Percentiles rank a stretch among this genome's conserved stretches.
These are phyloP conservation scores for Ceraclea dissimilis DNA, from an alignment of 2,888 invertebrate species.

Conservation along the genomic window DNA sequence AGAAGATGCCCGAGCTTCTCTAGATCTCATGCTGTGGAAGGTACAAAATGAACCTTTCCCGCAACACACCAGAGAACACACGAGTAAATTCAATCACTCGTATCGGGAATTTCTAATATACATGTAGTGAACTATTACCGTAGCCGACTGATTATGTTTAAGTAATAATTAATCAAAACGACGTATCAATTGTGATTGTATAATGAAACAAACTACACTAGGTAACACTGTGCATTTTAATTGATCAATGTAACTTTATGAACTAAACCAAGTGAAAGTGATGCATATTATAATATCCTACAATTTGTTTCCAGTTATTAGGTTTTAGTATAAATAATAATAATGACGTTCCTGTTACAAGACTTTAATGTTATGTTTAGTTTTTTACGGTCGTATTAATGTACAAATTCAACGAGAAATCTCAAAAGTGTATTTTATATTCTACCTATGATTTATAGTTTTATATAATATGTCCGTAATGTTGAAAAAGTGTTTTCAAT, in stretches of 20 bases:
- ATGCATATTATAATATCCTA: background rate
- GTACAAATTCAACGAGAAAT: conserved; percentile 22
- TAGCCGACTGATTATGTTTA: background rate
- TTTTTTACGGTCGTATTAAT: background rate
- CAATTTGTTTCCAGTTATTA: background rate
- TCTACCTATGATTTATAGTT: no score
- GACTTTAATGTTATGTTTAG: conserved; percentile 6
- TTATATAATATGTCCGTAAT: no score
- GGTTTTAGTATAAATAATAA: background rate
- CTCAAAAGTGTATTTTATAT: conserved; percentile 14
- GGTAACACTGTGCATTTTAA: background rate
- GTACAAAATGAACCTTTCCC: conserved; percentile 40
- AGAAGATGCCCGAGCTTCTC: conserved; percentile 86
- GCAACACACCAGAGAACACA: background rate
- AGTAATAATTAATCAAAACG: background rate
- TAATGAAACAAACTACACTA: background rate
- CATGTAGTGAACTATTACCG: background rate
- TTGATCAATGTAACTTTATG: no score
- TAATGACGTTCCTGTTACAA: conserved; percentile 8
- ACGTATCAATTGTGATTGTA: background rate
- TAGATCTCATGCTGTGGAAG: conserved; percentile 81
- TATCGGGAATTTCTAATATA: conserved; percentile 10
- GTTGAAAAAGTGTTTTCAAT: no score
- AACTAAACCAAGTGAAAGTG: background rate
- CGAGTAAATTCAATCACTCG: background rate